Base-by-base conservation (phyloP, 2,113 vertebrate genomes). In the Cephalopholis sonnerati region DNA sequence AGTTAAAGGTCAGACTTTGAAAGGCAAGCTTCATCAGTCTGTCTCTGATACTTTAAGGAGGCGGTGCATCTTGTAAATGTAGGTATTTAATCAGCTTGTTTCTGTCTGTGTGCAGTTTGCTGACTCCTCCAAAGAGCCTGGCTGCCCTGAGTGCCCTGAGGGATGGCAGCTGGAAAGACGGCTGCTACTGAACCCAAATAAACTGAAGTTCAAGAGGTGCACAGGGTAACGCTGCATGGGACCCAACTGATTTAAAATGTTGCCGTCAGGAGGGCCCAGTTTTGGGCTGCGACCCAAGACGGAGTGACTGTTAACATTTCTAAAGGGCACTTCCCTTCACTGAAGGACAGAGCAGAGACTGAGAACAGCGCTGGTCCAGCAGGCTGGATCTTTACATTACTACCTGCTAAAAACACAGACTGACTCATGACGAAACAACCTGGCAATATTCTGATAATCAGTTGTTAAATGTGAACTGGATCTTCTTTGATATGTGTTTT, bases 141-240 rank as follows among this genome's bases (percentile, higher is more conserved):
- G 95, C 97, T 2, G 96, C 98, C 25, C 95, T 99, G 87, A 99
- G 96, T 81, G 94, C 97, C 51, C 96, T 99, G 93, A 95, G 97
- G 59, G 98, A 99, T 39, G 96, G 97, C 74, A 99, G 96, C 83
- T 99, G 98, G 98, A 97, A 96, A 91, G 98, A 99, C 0, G 98
- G 98, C 87, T 99, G 98, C 95, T 99, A 99, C 91, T 99, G 93
- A 99, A 68, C 79, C 78, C 71, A 74, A 75, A 79, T 25, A 54
- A 78, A 54, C 24, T 44, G 67, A 54, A 22, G 81, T 51, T 66
- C 71, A 79, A 69, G 76, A 74, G 70, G 83, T 84, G 83, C 57
- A 90, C 92, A 90, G 89, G 87, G 89, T 82, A 77, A 75, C 17
- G 17, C 73, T 82, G 78, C 66, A 64, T 44, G 69, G 78, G 80